These are phyloP conservation scores for Gyps fulvus DNA, from an alignment of 2,113 vertebrate genomes.

Conservation along the genomic window DNA sequence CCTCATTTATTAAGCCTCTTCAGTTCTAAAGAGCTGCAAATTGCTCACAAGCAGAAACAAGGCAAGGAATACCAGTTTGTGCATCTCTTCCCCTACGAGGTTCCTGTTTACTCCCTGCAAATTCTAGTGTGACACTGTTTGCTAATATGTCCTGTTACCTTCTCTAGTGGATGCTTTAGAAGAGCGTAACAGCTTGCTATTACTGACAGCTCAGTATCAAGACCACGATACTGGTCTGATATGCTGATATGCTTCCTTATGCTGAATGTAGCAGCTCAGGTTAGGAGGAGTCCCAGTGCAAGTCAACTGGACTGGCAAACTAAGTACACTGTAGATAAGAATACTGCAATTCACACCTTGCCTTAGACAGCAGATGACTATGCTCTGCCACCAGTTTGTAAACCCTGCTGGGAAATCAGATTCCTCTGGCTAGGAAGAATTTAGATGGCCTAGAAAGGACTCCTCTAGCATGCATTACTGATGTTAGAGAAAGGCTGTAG, in stretches of 20 bases:
- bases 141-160: neutral
- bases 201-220: neutral
- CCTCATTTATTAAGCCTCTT: neutral
- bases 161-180: neutral
- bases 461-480: neutral
- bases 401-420: neutral
- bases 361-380: neutral
- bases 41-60: neutral
- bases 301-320: neutral
- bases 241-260: neutral
- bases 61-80: neutral
- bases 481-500: neutral
- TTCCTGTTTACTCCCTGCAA: neutral
- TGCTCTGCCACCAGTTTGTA: neutral
- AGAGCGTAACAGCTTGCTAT: neutral
- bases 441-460: neutral
- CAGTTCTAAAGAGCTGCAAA: neutral
- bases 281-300: neutral
- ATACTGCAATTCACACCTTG: neutral
- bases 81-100: neutral
- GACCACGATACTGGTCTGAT: neutral
- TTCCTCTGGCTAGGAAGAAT: neutral
- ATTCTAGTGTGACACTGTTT: neutral
- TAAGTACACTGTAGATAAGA: neutral
- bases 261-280: neutral